phyloP scores from a whole-genome alignment of 1,140 invertebrate genomes.

The Brachionus rotundiformis region DNA sequence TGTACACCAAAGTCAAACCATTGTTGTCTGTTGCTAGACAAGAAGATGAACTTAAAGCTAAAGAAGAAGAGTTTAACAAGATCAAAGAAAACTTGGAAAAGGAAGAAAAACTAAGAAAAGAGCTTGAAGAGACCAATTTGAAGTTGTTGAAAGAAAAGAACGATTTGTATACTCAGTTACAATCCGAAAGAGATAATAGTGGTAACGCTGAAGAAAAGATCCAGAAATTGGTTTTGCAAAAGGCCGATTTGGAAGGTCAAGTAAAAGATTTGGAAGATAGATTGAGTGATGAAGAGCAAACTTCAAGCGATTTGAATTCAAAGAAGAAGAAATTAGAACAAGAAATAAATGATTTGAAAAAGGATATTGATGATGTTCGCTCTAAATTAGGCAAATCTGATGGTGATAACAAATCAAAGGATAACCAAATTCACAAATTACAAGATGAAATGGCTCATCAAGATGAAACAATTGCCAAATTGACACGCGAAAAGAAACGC shows the following conservation, averaged over 20 bases:
- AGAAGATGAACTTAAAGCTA: slow-evolving; percentile 98
- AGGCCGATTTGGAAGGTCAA: slow-evolving; percentile 92
- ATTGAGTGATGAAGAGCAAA: slow-evolving; percentile 90
- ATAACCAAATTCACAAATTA: slow-evolving; percentile 92
- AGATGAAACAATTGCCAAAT: slow-evolving; percentile 97
- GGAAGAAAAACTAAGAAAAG: slow-evolving; percentile 93
- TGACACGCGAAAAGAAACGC: slow-evolving; percentile 98
- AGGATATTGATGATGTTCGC: slow-evolving; percentile 93
- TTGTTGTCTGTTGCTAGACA: slow-evolving; percentile 94
- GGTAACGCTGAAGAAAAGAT: slow-evolving; percentile 87
- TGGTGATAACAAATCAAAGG: slow-evolving; percentile 93
- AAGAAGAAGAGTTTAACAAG: slow-evolving; percentile 91
- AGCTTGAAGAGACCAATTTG: slow-evolving; percentile 86
- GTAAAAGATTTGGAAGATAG: slow-evolving; percentile 94
- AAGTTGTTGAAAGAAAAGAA: slow-evolving; percentile 83
- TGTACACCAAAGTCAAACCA: slow-evolving; percentile 97
- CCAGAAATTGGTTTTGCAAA: slow-evolving; percentile 88
- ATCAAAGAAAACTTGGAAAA: slow-evolving; percentile 88
- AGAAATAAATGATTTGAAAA: slow-evolving; percentile 87
- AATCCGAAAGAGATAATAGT: slow-evolving; percentile 75
- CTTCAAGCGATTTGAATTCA: slow-evolving; percentile 84
- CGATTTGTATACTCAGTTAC: slow-evolving; percentile 78
- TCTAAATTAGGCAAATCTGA: slow-evolving; percentile 80
- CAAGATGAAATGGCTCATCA: slow-evolving; percentile 91
- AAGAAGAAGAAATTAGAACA: slow-evolving; percentile 93